Conservation (phyloP, 2,797 vertebrate genomes). For the Trichosurus vulpecula region DNA sequence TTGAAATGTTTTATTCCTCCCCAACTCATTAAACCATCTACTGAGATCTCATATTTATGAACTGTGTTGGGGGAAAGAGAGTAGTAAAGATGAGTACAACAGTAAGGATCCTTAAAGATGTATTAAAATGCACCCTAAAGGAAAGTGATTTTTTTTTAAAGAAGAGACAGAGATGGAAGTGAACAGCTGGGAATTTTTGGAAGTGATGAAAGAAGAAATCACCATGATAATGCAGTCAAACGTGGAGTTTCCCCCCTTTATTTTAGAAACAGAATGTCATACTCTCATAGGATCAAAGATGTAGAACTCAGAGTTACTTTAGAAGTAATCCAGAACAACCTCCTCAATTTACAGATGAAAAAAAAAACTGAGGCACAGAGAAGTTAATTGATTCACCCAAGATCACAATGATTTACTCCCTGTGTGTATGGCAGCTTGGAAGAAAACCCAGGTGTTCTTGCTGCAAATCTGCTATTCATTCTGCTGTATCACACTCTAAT, state of each 20-base stretch:
- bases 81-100: background rate
- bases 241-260: background rate
- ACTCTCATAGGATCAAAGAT: background rate
- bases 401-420: background rate
- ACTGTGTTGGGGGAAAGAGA: background rate
- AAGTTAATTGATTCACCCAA: background rate
- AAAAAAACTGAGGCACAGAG: background rate
- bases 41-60: background rate
- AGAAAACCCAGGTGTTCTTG: background rate
- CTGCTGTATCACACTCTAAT: background rate
- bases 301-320: background rate
- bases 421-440: background rate
- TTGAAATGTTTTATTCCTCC: background rate
- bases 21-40: background rate
- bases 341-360: background rate
- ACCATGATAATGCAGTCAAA: background rate
- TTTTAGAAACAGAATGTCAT: background rate
- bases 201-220: background rate
- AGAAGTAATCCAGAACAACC: background rate
- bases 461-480: background rate
- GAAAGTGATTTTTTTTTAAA: background rate
- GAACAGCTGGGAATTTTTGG: background rate
- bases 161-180: background rate
- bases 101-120: background rate
- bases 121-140: background rate